Percentiles rank a stretch among this genome's conserved stretches.
Conservation (phyloP, 2,113 vertebrate genomes). For the Puntigrus tetrazona region DNA sequence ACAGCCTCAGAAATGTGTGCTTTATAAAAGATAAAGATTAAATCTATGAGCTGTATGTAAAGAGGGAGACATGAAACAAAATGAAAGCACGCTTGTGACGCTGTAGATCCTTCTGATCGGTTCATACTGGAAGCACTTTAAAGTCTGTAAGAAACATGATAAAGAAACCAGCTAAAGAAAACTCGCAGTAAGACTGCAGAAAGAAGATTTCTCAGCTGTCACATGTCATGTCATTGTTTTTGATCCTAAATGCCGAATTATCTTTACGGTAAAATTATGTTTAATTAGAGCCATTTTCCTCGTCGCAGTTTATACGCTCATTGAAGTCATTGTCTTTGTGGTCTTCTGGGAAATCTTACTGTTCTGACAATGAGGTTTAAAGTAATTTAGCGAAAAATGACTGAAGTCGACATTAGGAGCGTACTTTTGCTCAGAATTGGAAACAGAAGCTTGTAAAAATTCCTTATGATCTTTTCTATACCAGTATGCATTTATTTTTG, state of each 20-base stretch:
- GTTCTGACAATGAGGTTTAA: conserved; percentile 26
- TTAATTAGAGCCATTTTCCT: conserved; percentile 47
- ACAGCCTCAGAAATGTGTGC: neutral
- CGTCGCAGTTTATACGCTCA: conserved; percentile 45
- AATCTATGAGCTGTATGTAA: neutral
- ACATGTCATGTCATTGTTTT: conserved; percentile 29
- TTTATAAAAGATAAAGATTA: neutral
- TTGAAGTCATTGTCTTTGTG: conserved; percentile 31
- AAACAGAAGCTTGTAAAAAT: conserved; percentile 6
- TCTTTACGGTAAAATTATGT: conserved; percentile 43
- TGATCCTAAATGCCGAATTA: conserved; percentile 41
- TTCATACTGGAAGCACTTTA: neutral
- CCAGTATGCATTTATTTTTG: neutral
- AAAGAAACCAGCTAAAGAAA: neutral
- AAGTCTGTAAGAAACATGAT: neutral
- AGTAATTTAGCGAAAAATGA: neutral
- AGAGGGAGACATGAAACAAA: neutral
- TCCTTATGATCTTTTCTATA: neutral
- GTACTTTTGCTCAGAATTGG: conserved; percentile 3
- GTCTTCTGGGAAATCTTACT: conserved; percentile 10
- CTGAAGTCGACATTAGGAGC: conserved; percentile 21
- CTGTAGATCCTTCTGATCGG: neutral
- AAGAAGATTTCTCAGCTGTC: conserved; percentile 43
- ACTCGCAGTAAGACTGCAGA: neutral
- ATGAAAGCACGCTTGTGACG: neutral